Conservation (phyloP, 2,113 vertebrate genomes). For the Hiodon alosoides region DNA sequence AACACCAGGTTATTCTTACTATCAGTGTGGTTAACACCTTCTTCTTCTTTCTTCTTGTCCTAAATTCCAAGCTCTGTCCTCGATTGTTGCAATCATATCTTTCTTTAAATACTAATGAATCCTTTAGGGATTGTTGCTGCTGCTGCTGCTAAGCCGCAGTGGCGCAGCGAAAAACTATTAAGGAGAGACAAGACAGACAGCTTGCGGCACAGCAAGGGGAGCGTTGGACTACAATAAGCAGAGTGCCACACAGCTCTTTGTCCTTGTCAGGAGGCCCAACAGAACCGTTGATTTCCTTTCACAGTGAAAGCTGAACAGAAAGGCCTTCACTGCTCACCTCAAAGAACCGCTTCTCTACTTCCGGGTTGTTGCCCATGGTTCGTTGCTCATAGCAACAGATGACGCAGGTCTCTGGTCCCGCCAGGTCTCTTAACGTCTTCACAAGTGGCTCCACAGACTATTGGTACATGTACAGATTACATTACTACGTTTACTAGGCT, state of each 20-base stretch:
- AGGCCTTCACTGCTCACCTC: constrained; percentile 61
- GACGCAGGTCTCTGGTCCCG: constrained; percentile 75
- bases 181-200: too few species aligned
- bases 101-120: too few species aligned
- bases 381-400: constrained; percentile 95
- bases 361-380: constrained; percentile 85
- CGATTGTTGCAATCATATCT: too few species aligned
- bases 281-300: background rate
- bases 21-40: background rate
- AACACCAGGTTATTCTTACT: background rate
- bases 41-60: too few species aligned
- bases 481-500: too few species aligned
- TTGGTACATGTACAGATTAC: constrained; percentile 8
- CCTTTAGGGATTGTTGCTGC: too few species aligned
- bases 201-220: too few species aligned
- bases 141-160: too few species aligned
- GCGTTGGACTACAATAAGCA: too few species aligned
- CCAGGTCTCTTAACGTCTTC: constrained; percentile 80
- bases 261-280: background rate
- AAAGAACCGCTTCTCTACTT: constrained; percentile 85
- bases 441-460: constrained; percentile 84
- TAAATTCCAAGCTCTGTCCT: too few species aligned
- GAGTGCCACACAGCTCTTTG: too few species aligned
- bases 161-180: too few species aligned
- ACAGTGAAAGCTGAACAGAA: background rate